Evolutionary conservation across 1,140 invertebrate genomes (phyloP), one percentile per base, ranked within the genome.

Genomic region (Tetramorium simillimum): DNA sequence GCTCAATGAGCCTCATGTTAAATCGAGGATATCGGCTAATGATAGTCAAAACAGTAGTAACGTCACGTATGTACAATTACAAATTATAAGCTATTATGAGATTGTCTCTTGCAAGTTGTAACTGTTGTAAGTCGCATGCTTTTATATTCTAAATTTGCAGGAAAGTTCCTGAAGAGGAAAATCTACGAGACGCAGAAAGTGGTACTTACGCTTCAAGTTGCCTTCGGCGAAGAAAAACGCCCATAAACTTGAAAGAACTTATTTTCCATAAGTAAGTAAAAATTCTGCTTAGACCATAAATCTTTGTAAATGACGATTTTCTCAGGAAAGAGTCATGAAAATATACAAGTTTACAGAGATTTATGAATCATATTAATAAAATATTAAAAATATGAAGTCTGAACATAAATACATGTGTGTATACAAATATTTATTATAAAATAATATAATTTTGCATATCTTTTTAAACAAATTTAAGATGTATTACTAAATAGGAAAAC

Each of bases 151-250:
- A 18, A 12, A 65, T 43, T 78, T 49, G 16, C 5, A 90, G 82
- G 16, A 86, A n/a, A 46, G 53, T 37, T 3, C 0, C n/a, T 65
- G 16, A 58, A 21, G 62, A 7, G 1, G 88, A 91, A 5, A 70
- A 60, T n/a, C 86, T 67, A 10, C 89, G 88, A 73, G 92, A 93
- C 75, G 93, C 91, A 0, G 91, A 93, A 56, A 88, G 69, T 28
- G 91, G 90, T 73, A 84, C 5, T 14, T 21, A 53, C 88, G 93
- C n/a, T n/a, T n/a, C n/a, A n/a, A n/a, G n/a, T n/a, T n/a, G n/a
- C 21, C 93, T 92, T 14, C 92, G 86, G 85, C 88, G 93, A 62
- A 89, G 87, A 58, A 93, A 91, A 73, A 92, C 92, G 21, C 92
- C 92, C 9, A 60, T 62, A 10, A 92, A 85, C 78, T 86, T 93